These are phyloP conservation scores for Charanyca ferruginea DNA, from an alignment of 2,888 invertebrate species.

Conservation along the genomic window DNA sequence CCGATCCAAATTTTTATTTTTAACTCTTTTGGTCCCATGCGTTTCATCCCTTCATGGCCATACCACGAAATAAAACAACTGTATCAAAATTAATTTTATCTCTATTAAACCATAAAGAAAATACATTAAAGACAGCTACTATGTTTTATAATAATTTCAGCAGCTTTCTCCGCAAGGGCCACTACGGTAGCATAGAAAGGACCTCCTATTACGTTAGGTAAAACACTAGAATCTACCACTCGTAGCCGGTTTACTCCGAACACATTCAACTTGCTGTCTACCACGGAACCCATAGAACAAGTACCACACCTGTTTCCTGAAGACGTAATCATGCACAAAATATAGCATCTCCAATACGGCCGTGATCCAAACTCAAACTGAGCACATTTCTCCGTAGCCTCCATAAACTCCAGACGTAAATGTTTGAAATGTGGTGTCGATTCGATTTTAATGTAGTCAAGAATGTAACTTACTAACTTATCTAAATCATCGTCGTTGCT, in stretches of 20 bases:
- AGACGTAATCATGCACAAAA: slow-evolving; percentile 30
- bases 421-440: slow-evolving; percentile 28
- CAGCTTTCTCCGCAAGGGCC: slow-evolving; percentile 37
- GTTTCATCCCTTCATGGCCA: too few relatives aligned
- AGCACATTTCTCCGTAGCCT: slow-evolving; percentile 5
- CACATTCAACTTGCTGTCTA: slow-evolving; percentile 32
- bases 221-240: slow-evolving; percentile 27
- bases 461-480: slow-evolving; percentile 3
- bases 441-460: slow-evolving; percentile 29
- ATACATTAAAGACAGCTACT: not conserved
- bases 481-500: slow-evolving; percentile 34
- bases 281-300: slow-evolving; percentile 49
- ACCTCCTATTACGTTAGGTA: slow-evolving; percentile 25
- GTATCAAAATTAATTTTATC: not conserved
- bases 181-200: not conserved
- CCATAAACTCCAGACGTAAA: slow-evolving; percentile 18
- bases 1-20: too few relatives aligned
- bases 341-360: slow-evolving; percentile 36
- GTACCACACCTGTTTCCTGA: slow-evolving; percentile 16
- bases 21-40: too few relatives aligned
- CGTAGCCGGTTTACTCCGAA: slow-evolving; percentile 31
- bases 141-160: slow-evolving; percentile 12
- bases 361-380: slow-evolving; percentile 10
- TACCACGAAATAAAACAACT: not conserved
- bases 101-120: not conserved